Evolutionary conservation across 2,888 invertebrate species (phyloP), one percentile per base, ranked within the genome.

Genomic region (Melieria picta): DNA sequence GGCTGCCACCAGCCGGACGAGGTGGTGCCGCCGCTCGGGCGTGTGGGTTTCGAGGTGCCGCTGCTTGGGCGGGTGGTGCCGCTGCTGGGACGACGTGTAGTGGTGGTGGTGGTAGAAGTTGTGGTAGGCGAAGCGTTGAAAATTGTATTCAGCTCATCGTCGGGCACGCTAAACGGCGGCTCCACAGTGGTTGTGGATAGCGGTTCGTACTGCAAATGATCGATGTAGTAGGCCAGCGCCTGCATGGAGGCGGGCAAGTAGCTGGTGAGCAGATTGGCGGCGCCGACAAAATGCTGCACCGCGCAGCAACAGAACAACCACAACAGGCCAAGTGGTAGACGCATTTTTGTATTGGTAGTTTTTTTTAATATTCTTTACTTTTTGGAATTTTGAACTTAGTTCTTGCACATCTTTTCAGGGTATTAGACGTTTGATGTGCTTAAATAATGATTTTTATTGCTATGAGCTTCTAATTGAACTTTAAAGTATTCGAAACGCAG

Each of bases 161-260:
- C 77, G 48, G 73, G 75, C 2, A 77, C 80, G 69, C 78, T 81
- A 72, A 86, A 86, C 1, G 87, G 86, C 7, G 87, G 87, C 73
- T 87, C 87, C 7, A 84, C 78, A 0, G 87, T 87, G 64, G 87
- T 87, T 62, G 79, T 79, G 64, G 80, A 77, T 2, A 84, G 63
- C 30, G 85, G 84, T 66, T 87, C 87, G 72, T 87, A 87, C 72
- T 87, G 86, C 69, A 87, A 76, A 45, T 79, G 79, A 73, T 87
- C 87, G 52, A 86, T 86, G 60, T 86, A 86, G 75, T 87, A 87
- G 46, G 86, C 86, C 69, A 87, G 73, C 4, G 86, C 85, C 75
- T 87, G 87, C 87, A 87, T 87, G 11, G 83, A 83, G 4, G 86
- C 84, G 60, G 87, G 86, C 72, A 87, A 77, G 75, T 86, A 87